Percentiles rank a stretch among this genome's conserved stretches.
Conservation (phyloP, 2,113 vertebrate species). For the Caretta caretta region DNA sequence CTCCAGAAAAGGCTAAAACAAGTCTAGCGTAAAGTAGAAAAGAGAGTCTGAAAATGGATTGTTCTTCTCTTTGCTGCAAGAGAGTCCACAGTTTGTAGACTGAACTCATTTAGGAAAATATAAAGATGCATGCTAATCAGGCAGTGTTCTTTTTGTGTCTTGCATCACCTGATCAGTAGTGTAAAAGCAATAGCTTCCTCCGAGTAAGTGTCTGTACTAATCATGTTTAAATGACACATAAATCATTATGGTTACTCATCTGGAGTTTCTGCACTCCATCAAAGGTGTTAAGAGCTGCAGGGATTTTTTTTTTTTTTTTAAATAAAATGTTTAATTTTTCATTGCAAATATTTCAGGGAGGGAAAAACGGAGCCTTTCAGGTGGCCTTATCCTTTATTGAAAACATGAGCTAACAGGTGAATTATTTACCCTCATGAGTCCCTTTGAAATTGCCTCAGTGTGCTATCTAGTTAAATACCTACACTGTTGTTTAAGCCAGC, state of each 20-base stretch:
- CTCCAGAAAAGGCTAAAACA: slow-evolving; percentile 63
- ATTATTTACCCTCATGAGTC: background rate
- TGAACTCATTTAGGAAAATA: slow-evolving; percentile 16
- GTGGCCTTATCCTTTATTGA: background rate
- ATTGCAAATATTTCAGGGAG: background rate
- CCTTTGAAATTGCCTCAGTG: background rate
- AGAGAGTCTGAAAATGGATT: slow-evolving; percentile 61
- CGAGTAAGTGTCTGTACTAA: background rate
- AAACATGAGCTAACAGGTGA: background rate
- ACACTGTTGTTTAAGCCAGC: background rate
- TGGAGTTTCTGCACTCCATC: background rate
- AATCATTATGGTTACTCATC: background rate
- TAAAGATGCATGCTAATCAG: background rate
- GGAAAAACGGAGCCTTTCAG: background rate
- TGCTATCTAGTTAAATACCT: background rate
- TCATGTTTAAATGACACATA: background rate
- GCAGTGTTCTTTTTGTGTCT: background rate
- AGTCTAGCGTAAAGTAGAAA: slow-evolving; percentile 37
- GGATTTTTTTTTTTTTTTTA: background rate
- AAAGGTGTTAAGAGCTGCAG: background rate
- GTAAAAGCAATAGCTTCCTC: background rate
- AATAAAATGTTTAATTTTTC: background rate
- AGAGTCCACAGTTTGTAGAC: slow-evolving; percentile 50
- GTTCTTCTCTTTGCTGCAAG: slow-evolving; percentile 49
- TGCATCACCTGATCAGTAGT: background rate